Evolutionary conservation across 1,140 invertebrate species (phyloP), one percentile per base, ranked within the genome.

Genomic region (Halyomorpha halys): DNA sequence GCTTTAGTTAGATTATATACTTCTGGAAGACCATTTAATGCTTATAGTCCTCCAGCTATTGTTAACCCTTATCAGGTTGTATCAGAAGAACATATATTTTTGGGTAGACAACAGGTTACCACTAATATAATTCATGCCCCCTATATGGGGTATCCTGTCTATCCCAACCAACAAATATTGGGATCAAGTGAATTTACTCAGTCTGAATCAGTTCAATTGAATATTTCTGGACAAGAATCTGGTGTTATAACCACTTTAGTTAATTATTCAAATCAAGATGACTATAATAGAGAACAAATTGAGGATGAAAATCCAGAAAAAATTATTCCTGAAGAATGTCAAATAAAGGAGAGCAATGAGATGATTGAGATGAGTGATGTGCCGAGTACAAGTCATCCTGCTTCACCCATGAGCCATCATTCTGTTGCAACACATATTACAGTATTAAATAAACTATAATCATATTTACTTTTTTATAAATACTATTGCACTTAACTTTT

Each of bases 1-100:
- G 89, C 89, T n/a, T 75, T 91, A 53, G 81, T 85, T 34, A 77
- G 80, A 69, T 70, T 78, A 69, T 72, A 67, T 59, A 74, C 73
- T 2, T 25, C 53, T 21, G 19, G 23, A 16, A 60, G n/a, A 18
- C 16, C 59, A 13, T 23, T 23, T 18, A 16, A 59, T 21, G n/a
- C 27, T 6, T 34, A 60, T 16, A 60, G 25, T 4, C 39, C 59
- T 39, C 61, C 61, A 13, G 56, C 64, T 11, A 61, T 62, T 34
- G 44, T 65, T 18, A 65, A 65, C 19, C 65, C 61, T 14, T 66
- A 56, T 18, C 66, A 63, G 44, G 63, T 67, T 8, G 59, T 64
- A n/a, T 64, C 66, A 9, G 66, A 67, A 44, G 66, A 62, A 44
- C 66, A 67, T 15, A 61, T 60, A n/a, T 61, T 56, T 39, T 60